Base-by-base conservation (phyloP, 1,140 invertebrate species). In the Andricus grossulariae region DNA sequence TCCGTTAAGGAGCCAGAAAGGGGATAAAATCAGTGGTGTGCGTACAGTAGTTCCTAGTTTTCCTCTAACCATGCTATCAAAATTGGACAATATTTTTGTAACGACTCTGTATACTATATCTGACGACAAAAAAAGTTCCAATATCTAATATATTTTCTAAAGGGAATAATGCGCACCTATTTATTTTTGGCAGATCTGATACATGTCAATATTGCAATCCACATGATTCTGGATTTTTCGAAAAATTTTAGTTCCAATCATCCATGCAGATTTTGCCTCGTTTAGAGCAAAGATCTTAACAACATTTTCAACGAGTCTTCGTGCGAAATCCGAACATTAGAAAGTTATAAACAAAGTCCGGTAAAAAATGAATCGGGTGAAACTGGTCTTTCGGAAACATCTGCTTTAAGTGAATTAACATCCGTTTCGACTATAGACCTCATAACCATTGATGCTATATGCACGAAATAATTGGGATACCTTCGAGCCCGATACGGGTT, bases 41-140 rank as follows among this genome's bases (percentile, higher is more conserved):
- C 1, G 1, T 3, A 3, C 3, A 1, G 76, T 45, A 79, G 80
- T 72, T 79, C 77, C 76, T 6, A 82, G 79, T 60, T 80, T 82
- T 70, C 80, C 81, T 32, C 77, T 75, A n/a, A 8, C 72, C 15
- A 52, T 82, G 39, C 75, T 81, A 71, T 80, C 80, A 3, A 80
- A 80, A 82, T 45, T 57, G 2, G 78, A 84, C 51, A 84, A 77
- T 50, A 78, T 82, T 39, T 82, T 82, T 71, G 1, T 78, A 32
- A 60, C 80, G 32, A 74, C 76, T 4, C 73, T 84, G 18, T 83
- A 80, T 18, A 85, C 80, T 57, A 45, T 51, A 21, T 4, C 57
- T 45, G 80, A 83, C 72, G 15, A 70, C 25, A n/a, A 49, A 80
- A 25, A 10, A 21, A 21, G 74, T 80, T 13, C 32, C 50, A 16